These are phyloP conservation scores for Prionailurus bengalensis DNA, from an alignment of 2,113 vertebrate genomes.

Conservation along the genomic window DNA sequence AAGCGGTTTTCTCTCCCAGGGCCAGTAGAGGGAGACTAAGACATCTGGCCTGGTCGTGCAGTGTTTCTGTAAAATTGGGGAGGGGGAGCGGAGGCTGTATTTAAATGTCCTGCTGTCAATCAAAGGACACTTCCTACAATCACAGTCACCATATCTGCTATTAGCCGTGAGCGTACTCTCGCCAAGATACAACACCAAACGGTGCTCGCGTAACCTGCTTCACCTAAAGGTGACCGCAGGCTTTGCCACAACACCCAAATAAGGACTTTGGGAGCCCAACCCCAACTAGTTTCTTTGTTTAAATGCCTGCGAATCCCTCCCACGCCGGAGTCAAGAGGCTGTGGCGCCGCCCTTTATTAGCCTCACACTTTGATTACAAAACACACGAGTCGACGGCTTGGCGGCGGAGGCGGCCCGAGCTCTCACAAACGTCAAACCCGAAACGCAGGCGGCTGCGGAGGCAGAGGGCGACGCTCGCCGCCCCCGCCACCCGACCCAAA, in stretches of 20 bases:
- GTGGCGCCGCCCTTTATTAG: constrained; percentile 85
- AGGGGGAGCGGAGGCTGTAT: constrained; percentile 84
- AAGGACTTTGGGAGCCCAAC: constrained; percentile 80
- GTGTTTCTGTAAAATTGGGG: constrained; percentile 88
- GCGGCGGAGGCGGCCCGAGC: constrained; percentile 76
- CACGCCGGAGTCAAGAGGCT: constrained; percentile 79
- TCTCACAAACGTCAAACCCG: constrained; percentile 83
- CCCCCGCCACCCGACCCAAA: not conserved
- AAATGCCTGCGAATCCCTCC: constrained; percentile 86
- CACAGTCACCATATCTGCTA: constrained; percentile 77
- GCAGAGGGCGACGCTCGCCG: constrained; percentile 8
- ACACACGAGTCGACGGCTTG: constrained; percentile 79
- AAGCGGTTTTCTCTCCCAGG: constrained; percentile 71
- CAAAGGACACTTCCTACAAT: constrained; percentile 88
- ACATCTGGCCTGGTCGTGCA: constrained; percentile 79
- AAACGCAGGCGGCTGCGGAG: constrained; percentile 21
- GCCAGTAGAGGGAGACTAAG: constrained; percentile 88
- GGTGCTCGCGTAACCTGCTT: constrained; percentile 54
- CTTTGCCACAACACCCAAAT: constrained; percentile 75
- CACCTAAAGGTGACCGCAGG: constrained; percentile 73
- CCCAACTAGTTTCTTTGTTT: constrained; percentile 90
- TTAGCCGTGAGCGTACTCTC: constrained; percentile 71
- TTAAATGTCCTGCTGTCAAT: constrained; percentile 94
- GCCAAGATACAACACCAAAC: constrained; percentile 67
- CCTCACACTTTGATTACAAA: constrained; percentile 81